Base-by-base conservation (phyloP, 2,888 invertebrate species). In the Acleris literana region DNA sequence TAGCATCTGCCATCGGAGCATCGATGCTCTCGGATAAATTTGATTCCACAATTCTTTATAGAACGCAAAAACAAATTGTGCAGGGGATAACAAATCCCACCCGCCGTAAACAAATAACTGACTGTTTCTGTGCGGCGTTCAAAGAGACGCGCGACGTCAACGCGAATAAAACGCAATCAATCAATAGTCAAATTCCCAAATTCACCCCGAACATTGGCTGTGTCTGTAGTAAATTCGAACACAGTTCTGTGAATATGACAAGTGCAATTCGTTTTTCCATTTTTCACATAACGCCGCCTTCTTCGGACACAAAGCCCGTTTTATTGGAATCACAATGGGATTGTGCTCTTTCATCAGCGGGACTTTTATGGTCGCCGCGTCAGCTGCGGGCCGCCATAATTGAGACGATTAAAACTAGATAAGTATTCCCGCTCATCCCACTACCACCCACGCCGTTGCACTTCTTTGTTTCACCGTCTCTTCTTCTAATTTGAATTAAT, bases 261-360 rank as follows among this genome's bases (percentile, higher is more conserved):
- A 90, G 85, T 86, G 80, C 81, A 79, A 89, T 88, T 88, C 85
- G 82, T 86, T 88, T 89, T 88, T 85, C 86, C 18, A 90, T 90
- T 91, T 92, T 87, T 88, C 85, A 88, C 79, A 84, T 86, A 88
- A 90, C 85, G 87, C 85, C 85, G 78, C 82, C 81, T 83, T 77
- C 83, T 85, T 81, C 76, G 83, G 81, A 80, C 84, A 90, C 87
- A 92, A 91, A 90, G 88, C 81, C 83, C 83, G 82, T 88, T 91
- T 91, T 88, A 90, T 88, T 81, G 83, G 85, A 77, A 74, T 85
- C 83, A 90, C 90, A 92, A 90, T 90, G 86, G 84, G 81, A 90
- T 90, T 90, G 90, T 91, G 83, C 87, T 87, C 91, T 90, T 81
- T 91, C 88, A 91, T 90, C 88, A 83, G 81, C 75, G 81, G 76